Base-by-base conservation (phyloP, 2,888 invertebrate genomes). In the Orchestes rusci region DNA sequence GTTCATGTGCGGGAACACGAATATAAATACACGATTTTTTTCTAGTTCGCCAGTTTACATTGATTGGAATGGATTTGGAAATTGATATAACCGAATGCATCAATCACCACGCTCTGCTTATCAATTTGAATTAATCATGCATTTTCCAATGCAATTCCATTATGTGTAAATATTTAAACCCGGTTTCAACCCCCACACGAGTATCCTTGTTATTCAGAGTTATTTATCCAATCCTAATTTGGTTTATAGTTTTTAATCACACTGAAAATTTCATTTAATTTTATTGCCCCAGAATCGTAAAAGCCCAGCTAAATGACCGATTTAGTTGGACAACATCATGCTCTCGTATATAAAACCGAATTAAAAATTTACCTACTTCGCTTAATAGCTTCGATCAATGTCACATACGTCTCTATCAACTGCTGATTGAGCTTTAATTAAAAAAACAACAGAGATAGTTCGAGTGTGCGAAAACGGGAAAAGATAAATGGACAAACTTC, bases 211-310 rank as follows among this genome's bases (percentile, higher is more conserved):
- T 16, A 42, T 42, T 42, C 19, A 12, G n/a, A 23, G 13, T 37
- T 30, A 45, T 45, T 45, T 45, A 45, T 45, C 20, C 34, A 39
- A 39, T 34, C 35, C 43, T 47, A 33, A 47, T 47, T 47, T 43
- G 39, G 32, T 47, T 47, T 47, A 43, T 43, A 48, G 48, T 48
- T 43, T 48, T 48, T 44, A 48, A 44, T 48, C 48, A 48, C 18
- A 40, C 32, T 44, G 40, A 44, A 48, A 44, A 48, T 40, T 40
- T 48, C 33, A 39, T 48, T 48, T 44, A 43, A 36, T 44, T 48
- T 48, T 36, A 44, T 44, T 34, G 44, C 43, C 13, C 35, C 34
- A 34, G 37, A 44, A 43, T 36, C 43, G 43, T 48, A 48, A 48
- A 48, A 43, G 7, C 23, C 40, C 17, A 32, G 44, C 37, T 44